Evolutionary conservation across 2,797 vertebrate species (phyloP).

Genomic region (Coregonus suidteri): DNA sequence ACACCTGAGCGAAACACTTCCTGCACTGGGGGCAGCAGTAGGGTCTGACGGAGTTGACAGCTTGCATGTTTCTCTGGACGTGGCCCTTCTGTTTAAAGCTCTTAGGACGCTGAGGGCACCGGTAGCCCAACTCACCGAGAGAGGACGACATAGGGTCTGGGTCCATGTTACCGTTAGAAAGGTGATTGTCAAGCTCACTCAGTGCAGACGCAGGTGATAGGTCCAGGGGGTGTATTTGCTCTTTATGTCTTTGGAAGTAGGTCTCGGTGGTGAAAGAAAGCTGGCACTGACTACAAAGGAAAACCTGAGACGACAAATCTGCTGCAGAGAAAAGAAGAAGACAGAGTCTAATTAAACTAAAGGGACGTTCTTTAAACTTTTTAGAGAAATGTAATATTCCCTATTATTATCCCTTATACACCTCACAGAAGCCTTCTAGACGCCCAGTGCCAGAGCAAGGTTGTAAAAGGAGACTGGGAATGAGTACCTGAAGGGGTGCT

Average conservation of each 20-base stretch:
- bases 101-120: conserved; percentile 33
- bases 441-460: not conserved
- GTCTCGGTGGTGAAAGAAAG: conserved; percentile 73
- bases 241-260: conserved; percentile 73
- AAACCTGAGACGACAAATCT: conserved; percentile 47
- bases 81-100: conserved; percentile 1
- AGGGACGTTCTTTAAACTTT: not conserved
- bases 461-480: too few species aligned
- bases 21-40: conserved; percentile 12
- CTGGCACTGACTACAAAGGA: conserved; percentile 68
- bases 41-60: not conserved
- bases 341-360: not conserved
- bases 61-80: conserved; percentile 3
- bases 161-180: conserved; percentile 11
- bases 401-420: not conserved
- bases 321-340: conserved; percentile 14
- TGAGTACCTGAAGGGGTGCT: conserved; percentile 62
- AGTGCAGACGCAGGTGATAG: not conserved
- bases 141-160: conserved; percentile 17
- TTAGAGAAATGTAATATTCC: not conserved
- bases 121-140: conserved; percentile 8
- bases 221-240: conserved; percentile 57
- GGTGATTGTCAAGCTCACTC: not conserved
- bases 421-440: not conserved
- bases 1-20: conserved; percentile 9